Percentiles rank a stretch among this genome's conserved stretches.
These are phyloP conservation scores for Diploptera punctata DNA, from an alignment of 2,888 invertebrate species.

Conservation along the genomic window DNA sequence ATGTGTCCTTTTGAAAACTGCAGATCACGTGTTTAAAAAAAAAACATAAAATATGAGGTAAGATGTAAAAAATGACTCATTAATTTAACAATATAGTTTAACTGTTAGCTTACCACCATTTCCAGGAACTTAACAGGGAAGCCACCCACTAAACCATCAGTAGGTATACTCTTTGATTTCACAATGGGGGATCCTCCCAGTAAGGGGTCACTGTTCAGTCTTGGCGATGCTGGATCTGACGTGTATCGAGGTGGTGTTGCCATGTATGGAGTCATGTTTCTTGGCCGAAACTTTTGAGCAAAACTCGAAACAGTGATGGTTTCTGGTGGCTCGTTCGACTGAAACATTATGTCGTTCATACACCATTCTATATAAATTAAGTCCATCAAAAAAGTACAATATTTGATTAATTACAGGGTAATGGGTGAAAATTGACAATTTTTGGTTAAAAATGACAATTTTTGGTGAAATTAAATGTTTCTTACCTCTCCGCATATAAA, in stretches of 20 bases:
- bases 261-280: constrained; percentile 61
- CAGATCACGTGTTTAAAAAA: too few species aligned
- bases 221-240: constrained; percentile 53
- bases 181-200: constrained; percentile 61
- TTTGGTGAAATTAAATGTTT: too few species aligned
- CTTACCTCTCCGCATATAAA: too few species aligned
- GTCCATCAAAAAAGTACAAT: too few species aligned
- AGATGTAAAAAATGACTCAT: too few species aligned
- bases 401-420: too few species aligned
- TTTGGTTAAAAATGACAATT: too few species aligned
- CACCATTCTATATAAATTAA: neutral
- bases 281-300: constrained; percentile 78
- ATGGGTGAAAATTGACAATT: too few species aligned
- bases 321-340: constrained; percentile 89
- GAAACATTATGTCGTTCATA: constrained; percentile 43
- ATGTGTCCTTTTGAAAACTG: too few species aligned
- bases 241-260: constrained; percentile 51
- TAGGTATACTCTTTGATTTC: constrained; percentile 46
- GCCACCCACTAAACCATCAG: constrained; percentile 65
- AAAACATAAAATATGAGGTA: too few species aligned
- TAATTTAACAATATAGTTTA: too few species aligned
- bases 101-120: constrained; percentile 72
- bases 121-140: constrained; percentile 87
- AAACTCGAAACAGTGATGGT: constrained; percentile 87
- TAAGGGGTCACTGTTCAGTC: constrained; percentile 72